phyloP scores from a whole-genome alignment of 2,888 invertebrate genomes.

The Tyria jacobaeae region DNA sequence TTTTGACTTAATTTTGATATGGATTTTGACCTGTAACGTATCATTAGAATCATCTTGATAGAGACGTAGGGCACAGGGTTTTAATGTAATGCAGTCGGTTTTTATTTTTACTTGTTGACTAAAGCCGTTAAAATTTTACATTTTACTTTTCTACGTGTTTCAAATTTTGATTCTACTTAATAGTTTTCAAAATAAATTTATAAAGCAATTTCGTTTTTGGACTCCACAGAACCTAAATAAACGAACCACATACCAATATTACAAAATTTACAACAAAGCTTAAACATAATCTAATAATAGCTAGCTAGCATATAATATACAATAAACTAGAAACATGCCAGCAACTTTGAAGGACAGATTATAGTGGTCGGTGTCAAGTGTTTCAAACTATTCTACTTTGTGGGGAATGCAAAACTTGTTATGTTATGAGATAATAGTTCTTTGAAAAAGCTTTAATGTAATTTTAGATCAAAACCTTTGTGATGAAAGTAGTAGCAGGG shows the following conservation, averaged over 20 bases:
- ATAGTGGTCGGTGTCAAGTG: constrained; percentile 8
- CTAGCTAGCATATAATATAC: not conserved
- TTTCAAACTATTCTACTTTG: constrained; percentile 7
- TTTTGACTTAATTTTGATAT: no score
- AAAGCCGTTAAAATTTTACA: no score
- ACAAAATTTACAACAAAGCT: constrained; percentile 8
- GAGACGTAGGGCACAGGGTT: no score
- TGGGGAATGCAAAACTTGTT: constrained; percentile 22
- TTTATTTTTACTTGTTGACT: no score
- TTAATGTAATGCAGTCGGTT: no score
- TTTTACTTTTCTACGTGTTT: no score
- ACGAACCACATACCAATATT: not conserved
- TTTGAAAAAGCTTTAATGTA: constrained; percentile 32
- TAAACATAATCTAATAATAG: not conserved
- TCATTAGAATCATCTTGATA: no score
- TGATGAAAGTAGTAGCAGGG: constrained; percentile 12
- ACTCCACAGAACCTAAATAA: not conserved
- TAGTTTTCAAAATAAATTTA: no score
- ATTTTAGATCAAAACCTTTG: constrained; percentile 41
- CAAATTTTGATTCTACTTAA: no score
- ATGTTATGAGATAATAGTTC: constrained; percentile 29
- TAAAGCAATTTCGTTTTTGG: no score
- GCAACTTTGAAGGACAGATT: constrained; percentile 6
- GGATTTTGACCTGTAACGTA: no score
- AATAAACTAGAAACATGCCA: constrained; percentile 1